Percentiles rank a stretch among this genome's conserved stretches.
phyloP scores from a whole-genome alignment of 1,140 invertebrate species.

The Drosophila mayri region DNA sequence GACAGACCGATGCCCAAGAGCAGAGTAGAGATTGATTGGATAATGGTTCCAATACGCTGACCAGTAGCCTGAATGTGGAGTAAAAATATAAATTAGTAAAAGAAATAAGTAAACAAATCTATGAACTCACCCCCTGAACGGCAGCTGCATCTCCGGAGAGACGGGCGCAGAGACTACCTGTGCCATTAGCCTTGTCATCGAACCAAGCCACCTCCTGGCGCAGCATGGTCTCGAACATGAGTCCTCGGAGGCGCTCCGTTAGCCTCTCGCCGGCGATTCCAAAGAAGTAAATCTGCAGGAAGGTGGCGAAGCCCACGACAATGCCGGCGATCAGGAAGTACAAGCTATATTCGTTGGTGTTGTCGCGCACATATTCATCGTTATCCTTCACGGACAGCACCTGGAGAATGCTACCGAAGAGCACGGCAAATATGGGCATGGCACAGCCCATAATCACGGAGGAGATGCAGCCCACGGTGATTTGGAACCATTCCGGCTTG shows the following conservation, averaged over 20 bases:
- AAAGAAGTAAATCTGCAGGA: slow-evolving; percentile 87
- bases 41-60: slow-evolving; percentile 89
- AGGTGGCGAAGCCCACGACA: slow-evolving; percentile 88
- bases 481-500: slow-evolving; percentile 89
- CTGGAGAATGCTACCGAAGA: slow-evolving; percentile 93
- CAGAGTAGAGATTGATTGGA: slow-evolving; percentile 89
- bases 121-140: slow-evolving; percentile 89
- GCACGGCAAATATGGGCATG: slow-evolving; percentile 91
- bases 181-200: slow-evolving; percentile 89
- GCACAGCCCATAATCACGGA: slow-evolving; percentile 89
- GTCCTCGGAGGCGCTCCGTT: slow-evolving; percentile 88
- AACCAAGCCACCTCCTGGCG: slow-evolving; percentile 91
- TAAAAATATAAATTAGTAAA: neutral
- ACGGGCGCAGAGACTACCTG: slow-evolving; percentile 89
- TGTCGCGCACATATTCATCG: slow-evolving; percentile 85
- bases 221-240: slow-evolving; percentile 89
- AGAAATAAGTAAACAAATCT: neutral
- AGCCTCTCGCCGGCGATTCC: slow-evolving; percentile 89
- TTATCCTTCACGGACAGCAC: slow-evolving; percentile 85
- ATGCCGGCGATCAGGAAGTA: slow-evolving; percentile 89
- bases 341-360: slow-evolving; percentile 87
- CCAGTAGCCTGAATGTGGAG: slow-evolving; percentile 88
- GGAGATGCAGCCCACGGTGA: slow-evolving; percentile 89
- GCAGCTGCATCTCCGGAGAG: slow-evolving; percentile 91
- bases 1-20: slow-evolving; percentile 87